These are phyloP conservation scores for Saturnia pavonia DNA, from an alignment of 2,888 invertebrate species.

Conservation along the genomic window DNA sequence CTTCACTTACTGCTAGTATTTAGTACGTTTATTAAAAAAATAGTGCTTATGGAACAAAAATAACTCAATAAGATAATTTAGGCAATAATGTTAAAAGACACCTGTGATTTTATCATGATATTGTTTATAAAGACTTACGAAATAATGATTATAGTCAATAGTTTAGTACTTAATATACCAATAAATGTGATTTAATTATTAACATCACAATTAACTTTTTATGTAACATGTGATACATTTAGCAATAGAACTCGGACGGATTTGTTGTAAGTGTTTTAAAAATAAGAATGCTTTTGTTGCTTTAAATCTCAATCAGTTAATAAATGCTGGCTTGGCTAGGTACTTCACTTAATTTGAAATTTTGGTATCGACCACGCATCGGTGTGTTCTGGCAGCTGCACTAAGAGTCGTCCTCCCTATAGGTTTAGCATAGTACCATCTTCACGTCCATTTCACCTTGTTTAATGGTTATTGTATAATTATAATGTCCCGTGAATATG, in stretches of 20 bases:
- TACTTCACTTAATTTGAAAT: no score
- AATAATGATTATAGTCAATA: background rate
- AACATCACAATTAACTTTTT: background rate
- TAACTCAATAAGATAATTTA: background rate
- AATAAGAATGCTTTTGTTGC: background rate
- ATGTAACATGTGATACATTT: background rate
- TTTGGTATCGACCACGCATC: no score
- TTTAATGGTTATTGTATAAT: no score
- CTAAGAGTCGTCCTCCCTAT: no score
- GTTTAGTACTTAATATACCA: background rate
- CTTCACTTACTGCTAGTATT: background rate
- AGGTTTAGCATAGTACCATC: no score
- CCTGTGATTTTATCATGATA: slow-evolving; percentile 17
- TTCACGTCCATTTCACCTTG: no score
- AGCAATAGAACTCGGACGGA: background rate
- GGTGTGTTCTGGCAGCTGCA: no score
- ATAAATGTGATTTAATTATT: background rate
- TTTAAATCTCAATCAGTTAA: background rate
- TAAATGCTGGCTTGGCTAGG: no score
- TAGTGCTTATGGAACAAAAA: background rate
- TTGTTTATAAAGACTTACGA: background rate
- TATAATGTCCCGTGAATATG: no score
- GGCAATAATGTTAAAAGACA: background rate
- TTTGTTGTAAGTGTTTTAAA: background rate
- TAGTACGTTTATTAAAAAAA: background rate